Percentiles rank a stretch among this genome's conserved stretches.
These are phyloP conservation scores for Plectus sambesii DNA, from an alignment of 1,140 invertebrate species.

Conservation along the genomic window DNA sequence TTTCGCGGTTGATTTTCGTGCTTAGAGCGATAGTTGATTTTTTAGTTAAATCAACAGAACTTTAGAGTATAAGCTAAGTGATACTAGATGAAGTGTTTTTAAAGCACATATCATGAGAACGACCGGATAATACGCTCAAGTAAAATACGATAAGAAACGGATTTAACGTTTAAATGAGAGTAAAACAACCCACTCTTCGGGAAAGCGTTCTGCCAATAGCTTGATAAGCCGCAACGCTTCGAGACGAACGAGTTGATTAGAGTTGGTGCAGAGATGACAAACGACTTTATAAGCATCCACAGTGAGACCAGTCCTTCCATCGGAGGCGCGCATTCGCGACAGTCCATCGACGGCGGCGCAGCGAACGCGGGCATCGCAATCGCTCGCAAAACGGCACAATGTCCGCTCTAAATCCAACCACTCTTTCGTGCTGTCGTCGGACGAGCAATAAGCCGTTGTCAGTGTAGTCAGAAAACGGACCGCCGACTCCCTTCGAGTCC, in stretches of 20 bases:
- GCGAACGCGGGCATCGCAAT: conserved; percentile 17
- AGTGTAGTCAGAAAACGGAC: no score
- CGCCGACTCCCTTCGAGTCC: no score
- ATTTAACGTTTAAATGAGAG: conserved; percentile 6
- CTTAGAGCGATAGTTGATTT: no score
- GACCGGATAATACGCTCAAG: no score
- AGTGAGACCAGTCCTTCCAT: conserved; percentile 2
- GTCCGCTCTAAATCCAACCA: no score
- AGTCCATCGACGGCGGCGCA: conserved; percentile 16
- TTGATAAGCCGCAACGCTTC: conserved; percentile 20
- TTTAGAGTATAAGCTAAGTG: not conserved
- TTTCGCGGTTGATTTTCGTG: no score
- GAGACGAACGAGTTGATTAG: conserved; percentile 1
- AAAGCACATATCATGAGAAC: no score
- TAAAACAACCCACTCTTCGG: conserved; percentile 23
- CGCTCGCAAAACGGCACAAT: conserved; percentile 15
- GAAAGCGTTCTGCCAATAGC: conserved; percentile 19
- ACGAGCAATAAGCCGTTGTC: no score
- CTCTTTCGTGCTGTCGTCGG: no score
- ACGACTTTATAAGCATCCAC: conserved; percentile 7
- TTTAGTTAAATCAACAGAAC: not conserved
- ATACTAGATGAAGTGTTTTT: no score
- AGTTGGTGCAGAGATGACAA: conserved; percentile 6
- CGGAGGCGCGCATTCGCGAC: not conserved
- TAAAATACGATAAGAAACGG: conserved; percentile 6